Evolutionary conservation across 2,113 vertebrate genomes (phyloP), one percentile per base, ranked within the genome.

Genomic region (Aplodontia rufa): DNA sequence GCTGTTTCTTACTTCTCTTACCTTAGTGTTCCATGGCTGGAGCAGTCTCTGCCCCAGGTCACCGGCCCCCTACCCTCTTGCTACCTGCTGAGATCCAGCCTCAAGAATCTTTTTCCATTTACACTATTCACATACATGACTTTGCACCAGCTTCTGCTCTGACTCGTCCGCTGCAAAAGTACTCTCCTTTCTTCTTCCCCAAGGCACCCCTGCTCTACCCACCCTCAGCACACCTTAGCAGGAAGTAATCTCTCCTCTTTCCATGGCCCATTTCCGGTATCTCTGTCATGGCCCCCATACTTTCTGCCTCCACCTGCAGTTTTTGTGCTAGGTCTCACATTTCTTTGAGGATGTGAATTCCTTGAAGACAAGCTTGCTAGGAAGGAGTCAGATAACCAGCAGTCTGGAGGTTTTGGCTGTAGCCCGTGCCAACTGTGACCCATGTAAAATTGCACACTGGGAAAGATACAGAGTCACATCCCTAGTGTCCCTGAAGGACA

Each of bases 21-120:
- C 37, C 37, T 78, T 5, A 7, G 13, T 3, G 0, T 26, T 13
- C 60, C 20, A 1, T 3, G 26, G 1, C 2, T 45, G 17, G 6
- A 20, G 16, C 62, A 58, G 19, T 14, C 7, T 3, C 71, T 60
- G 20, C 35, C 69, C 42, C 32, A 16, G 42, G 14, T 13, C 66
- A 69, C 9, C 10, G 5, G 12, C 8, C 6, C 13, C 11, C 45
- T 45, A 12, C 1, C 6, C 28, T 55, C 40, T 40, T 47, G 24
- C 40, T 5, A 84, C 62, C 71, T 62, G 45, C n/a, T 64, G 9
- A 32, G 22, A 0, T 47, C 55, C 76, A 74, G 1, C 12, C 40
- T 42, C 72, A 40, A 4, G 45, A 19, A 53, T 32, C 42, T 51
- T 74, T 49, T 49, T 62, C 60, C 47, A 72, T 0, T 53, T 42